Evolutionary conservation across 2,888 invertebrate species (phyloP).

Genomic region (Eilema griseolum): DNA sequence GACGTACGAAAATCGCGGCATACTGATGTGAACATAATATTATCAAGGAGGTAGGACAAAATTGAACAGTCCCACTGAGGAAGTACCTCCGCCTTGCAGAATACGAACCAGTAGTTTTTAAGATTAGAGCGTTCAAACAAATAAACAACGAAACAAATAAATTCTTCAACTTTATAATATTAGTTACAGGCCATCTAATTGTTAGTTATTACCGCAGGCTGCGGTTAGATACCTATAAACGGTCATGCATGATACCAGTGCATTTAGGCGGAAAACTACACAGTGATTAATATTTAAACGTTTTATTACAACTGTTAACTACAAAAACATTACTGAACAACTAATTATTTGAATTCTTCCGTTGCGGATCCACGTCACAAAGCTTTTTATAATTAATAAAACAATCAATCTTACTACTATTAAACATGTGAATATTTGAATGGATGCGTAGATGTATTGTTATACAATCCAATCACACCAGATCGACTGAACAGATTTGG

Average conservation of each 20-base stretch:
- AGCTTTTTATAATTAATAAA: background rate
- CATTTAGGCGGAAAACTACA: background rate
- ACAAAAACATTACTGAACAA: background rate
- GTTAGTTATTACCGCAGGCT: background rate
- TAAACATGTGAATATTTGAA: background rate
- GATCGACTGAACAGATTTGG: background rate
- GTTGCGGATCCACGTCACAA: background rate
- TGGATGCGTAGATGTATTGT: background rate
- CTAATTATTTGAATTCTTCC: background rate
- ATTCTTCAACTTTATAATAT: too few relatives aligned
- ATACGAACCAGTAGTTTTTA: too few relatives aligned
- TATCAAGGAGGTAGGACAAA: too few relatives aligned
- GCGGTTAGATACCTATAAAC: background rate
- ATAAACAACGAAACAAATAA: too few relatives aligned
- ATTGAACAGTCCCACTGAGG: too few relatives aligned
- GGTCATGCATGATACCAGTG: background rate
- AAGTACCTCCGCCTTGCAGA: too few relatives aligned
- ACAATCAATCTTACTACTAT: background rate
- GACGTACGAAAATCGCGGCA: background rate
- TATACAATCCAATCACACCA: background rate
- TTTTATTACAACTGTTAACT: constrained; percentile 1
- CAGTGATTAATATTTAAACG: background rate
- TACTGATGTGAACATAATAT: too few relatives aligned
- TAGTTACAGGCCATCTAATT: too few relatives aligned
- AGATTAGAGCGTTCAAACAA: too few relatives aligned